Percentiles rank a stretch among this genome's conserved stretches.
These are phyloP conservation scores for Teleopsis dalmanni DNA, from an alignment of 1,140 invertebrate genomes.

Conservation along the genomic window DNA sequence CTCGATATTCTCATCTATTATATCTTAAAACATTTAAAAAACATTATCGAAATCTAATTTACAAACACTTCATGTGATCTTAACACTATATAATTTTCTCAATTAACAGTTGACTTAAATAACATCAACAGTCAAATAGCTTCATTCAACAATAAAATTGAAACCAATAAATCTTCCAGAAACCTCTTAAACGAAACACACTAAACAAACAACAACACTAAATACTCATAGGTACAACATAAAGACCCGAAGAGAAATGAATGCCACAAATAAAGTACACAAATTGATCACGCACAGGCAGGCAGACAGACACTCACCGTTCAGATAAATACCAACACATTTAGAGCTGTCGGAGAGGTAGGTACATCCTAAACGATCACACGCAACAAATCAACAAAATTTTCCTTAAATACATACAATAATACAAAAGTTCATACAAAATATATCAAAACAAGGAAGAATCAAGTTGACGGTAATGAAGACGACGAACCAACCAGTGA, in stretches of 20 bases:
- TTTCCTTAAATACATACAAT: constrained; percentile 5
- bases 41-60: constrained; percentile 9
- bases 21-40: no score
- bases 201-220: neutral
- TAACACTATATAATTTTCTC: constrained; percentile 9
- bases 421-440: neutral
- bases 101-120: constrained; percentile 9
- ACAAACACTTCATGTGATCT: constrained; percentile 8
- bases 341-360: neutral
- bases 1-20: no score
- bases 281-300: constrained; percentile 8
- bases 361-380: constrained; percentile 7
- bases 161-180: neutral
- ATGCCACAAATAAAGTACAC: constrained; percentile 9
- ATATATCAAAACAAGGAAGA: constrained; percentile 3
- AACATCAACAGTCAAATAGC: neutral
- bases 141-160: neutral
- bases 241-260: neutral
- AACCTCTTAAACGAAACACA: neutral
- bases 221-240: neutral
- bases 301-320: neutral
- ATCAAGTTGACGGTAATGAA: no score
- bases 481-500: no score
- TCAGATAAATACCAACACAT: neutral
- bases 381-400: constrained; percentile 9